phyloP scores from a whole-genome alignment of 2,888 invertebrate species.

The Phania funesta region DNA sequence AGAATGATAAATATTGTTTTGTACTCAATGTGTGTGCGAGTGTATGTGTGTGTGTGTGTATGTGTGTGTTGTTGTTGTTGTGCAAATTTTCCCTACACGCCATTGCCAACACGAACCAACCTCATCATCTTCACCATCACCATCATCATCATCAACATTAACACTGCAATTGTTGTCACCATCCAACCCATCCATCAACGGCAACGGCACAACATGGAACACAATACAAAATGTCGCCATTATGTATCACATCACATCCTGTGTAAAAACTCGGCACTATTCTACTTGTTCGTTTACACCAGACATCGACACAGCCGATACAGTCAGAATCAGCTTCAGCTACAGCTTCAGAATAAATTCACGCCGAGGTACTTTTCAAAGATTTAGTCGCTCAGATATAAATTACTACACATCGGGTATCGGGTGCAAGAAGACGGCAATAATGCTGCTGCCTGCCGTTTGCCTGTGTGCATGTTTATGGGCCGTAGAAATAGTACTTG shows the following conservation, averaged over 20 bases:
- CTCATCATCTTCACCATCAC: neutral
- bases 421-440: neutral
- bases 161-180: slow-evolving; percentile 51
- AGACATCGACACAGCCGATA: slow-evolving; percentile 24
- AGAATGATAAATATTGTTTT: slow-evolving; percentile 34
- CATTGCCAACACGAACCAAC: slow-evolving; percentile 32
- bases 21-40: slow-evolving; percentile 46
- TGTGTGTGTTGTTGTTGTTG: slow-evolving; percentile 11
- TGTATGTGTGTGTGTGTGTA: neutral
- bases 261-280: slow-evolving; percentile 37
- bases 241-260: slow-evolving; percentile 62
- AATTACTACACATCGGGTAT: slow-evolving; percentile 6
- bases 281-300: slow-evolving; percentile 44
- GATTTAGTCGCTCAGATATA: neutral
- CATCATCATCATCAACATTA: slow-evolving; percentile 8
- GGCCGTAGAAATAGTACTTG: slow-evolving; percentile 46
- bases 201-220: slow-evolving; percentile 57
- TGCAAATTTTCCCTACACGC: slow-evolving; percentile 47
- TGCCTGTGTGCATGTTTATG: slow-evolving; percentile 36
- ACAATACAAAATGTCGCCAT: slow-evolving; percentile 67
- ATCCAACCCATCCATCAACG: slow-evolving; percentile 52
- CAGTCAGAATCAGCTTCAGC: too few relatives aligned
- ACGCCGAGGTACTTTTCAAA: neutral
- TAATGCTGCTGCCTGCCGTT: neutral
- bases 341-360: too few relatives aligned